Conservation (phyloP, 2,797 vertebrate species). For the Aldrovandia affinis region DNA sequence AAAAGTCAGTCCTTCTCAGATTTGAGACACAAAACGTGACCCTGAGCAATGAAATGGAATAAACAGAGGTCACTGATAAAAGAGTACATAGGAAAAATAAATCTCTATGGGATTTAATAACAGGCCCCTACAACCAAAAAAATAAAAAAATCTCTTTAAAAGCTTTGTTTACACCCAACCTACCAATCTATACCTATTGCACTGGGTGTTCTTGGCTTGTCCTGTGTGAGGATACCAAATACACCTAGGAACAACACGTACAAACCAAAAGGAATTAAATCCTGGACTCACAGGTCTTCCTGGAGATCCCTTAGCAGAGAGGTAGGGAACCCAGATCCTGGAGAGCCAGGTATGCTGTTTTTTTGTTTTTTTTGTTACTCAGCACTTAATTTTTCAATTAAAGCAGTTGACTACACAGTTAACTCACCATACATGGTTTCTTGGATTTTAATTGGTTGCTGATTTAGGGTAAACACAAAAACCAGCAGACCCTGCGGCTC, state of each 20-base stretch:
- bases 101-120: slow-evolving; percentile 35
- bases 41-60: slow-evolving; percentile 32
- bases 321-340: background rate
- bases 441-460: too few species aligned
- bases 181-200: background rate
- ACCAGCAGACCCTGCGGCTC: too few species aligned
- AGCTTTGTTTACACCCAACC: background rate
- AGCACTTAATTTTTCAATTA: too few species aligned
- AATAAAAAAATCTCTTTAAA: slow-evolving; percentile 17
- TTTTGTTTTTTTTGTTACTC: too few species aligned
- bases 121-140: background rate
- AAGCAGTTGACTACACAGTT: too few species aligned
- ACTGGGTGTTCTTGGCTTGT: background rate
- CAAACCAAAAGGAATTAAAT: background rate
- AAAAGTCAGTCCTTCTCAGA: slow-evolving; percentile 41
- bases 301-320: background rate
- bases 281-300: background rate
- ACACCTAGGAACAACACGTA: background rate
- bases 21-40: slow-evolving; percentile 33
- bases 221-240: background rate
- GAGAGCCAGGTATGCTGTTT: too few species aligned
- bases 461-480: too few species aligned
- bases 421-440: too few species aligned
- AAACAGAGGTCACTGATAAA: slow-evolving; percentile 27
- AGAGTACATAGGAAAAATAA: background rate